Evolutionary conservation across 64 coral and sea anemone genomes (phyloP), one percentile per base, ranked within the genome.

Genomic region (Orbicella faveolata): DNA sequence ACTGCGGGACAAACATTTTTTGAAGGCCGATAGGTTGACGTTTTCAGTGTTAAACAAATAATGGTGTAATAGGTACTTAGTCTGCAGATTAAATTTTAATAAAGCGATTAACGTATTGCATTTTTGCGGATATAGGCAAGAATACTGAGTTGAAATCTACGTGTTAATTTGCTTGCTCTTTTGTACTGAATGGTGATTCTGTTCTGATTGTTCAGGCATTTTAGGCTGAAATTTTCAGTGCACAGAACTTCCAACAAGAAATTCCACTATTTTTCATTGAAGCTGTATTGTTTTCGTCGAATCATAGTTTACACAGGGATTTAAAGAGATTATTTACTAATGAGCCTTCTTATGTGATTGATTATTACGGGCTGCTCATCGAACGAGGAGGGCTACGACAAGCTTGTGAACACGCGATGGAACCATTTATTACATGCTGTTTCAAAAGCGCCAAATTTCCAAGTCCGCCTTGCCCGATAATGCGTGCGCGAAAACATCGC

Each of bases 31-130:
- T 21, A 18, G 37, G 19, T 67, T 17, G 36, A 73, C 39, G 37
- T 70, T 72, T 85, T 72, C 21, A 72, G 63, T 65, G 82, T 72
- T 85, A 85, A 85, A 85, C 65, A 85, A 85, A 85, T 85, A 85
- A 69, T 85, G 64, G 82, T 85, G 82, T 85, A 92, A 92, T 86
- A 92, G 80, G 83, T 92, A 86, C 83, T 70, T 92, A 92, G 80
- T 85, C 74, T 77, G 63, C 52, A 82, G 90, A 73, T 92, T 92
- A 92, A 92, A 87, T 79, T 87, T 92, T 92, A 87, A 92, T 92
- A 84, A 92, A 92, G 79, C 87, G 90, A 92, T 92, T 80, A 92
- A 55, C 73, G 66, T 81, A 77, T 87, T 78, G 90, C 90, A 92
- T 92, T 92, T 92, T 92, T 87, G 63, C 14, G 83, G 90, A 92